Evolutionary conservation across 2,113 vertebrate genomes (phyloP), one percentile per base, ranked within the genome.

Genomic region (Pyrgilauda ruficollis): DNA sequence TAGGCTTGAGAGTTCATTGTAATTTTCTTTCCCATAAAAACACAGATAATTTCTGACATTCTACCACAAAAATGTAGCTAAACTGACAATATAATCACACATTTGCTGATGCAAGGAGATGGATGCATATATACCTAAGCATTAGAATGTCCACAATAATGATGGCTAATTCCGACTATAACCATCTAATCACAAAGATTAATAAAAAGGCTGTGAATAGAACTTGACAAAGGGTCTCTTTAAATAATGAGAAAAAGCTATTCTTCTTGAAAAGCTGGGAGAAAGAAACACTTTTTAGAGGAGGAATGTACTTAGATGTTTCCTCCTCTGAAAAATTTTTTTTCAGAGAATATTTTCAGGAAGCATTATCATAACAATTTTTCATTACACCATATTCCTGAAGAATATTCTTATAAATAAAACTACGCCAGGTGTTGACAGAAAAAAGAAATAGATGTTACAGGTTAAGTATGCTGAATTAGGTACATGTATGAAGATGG

Each of bases 361-460:
- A 86, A 76, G 33, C 27, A 31, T 44, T 46, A 47, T 46, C 7
- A 26, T 63, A 88, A 67, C 12, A 15, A 31, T 31, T 73, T 79
- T 93, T 10, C 23, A 55, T 39, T 55, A 23, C 0, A 0, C 3
- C 9, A 30, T 43, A 33, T 3, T 43, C 2, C 1, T 73, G 31
- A 89, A 72, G 20, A 70, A 35, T 68, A 35, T 33, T 61, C 15
- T 64, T 9, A 47, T 46, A 83, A 74, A 61, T 55, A 50, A 84
- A 43, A 62, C 8, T 56, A 23, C 6, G 37, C 5, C 9, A 11
- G 5, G 0, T 59, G 59, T 33, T 80, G 27, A 86, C 30, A 37
- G 27, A 16, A 52, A 67, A 62, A 21, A 61, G 56, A 63, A 88
- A 5, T 8, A 70, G 18, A 59, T 23, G 2, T 58, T 70, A 37